A percentile compares a stretch with the other conserved stretches of the same genome.
Evolutionary conservation across 1,140 invertebrate genomes (phyloP).

Genomic region (Meloidogyne floridensis): DNA sequence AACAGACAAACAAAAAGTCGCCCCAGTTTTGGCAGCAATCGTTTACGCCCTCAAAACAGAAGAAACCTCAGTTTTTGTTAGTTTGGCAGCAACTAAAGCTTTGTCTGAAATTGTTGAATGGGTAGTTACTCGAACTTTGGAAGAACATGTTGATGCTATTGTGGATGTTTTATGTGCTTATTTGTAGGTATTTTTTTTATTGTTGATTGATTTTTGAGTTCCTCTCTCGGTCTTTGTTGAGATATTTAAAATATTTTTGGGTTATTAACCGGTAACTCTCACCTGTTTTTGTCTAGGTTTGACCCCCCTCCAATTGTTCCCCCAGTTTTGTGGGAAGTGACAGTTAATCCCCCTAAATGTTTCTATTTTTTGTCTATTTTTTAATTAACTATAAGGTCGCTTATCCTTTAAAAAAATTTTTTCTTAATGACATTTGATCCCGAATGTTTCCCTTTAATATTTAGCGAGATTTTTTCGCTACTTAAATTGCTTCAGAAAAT

Average conservation of each 20-base stretch:
- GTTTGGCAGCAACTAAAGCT: constrained; percentile 70
- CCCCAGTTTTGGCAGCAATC: constrained; percentile 95
- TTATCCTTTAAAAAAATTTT: neutral
- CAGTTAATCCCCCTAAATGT: too few species aligned
- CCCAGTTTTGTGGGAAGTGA: too few species aligned
- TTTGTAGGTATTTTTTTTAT: constrained; percentile 38
- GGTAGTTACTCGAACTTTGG: constrained; percentile 41
- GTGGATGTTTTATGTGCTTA: constrained; percentile 52
- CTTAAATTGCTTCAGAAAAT: too few species aligned
- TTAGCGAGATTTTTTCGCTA: neutral
- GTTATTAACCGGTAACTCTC: neutral
- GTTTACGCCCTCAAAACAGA: constrained; percentile 92
- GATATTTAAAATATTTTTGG: too few species aligned
- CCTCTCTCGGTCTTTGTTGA: too few species aligned
- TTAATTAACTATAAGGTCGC: too few species aligned
- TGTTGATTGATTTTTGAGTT: neutral
- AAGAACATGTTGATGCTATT: constrained; percentile 43
- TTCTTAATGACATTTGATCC: neutral
- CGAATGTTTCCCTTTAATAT: neutral
- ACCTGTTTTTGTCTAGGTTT: too few species aligned
- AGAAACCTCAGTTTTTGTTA: constrained; percentile 71
- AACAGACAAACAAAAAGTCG: constrained; percentile 81
- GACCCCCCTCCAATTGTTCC: too few species aligned
- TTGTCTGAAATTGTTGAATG: constrained; percentile 53
- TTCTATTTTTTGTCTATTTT: too few species aligned